These are phyloP conservation scores for Phalacrocorax carbo DNA, from an alignment of 2,113 vertebrate species.

Conservation along the genomic window DNA sequence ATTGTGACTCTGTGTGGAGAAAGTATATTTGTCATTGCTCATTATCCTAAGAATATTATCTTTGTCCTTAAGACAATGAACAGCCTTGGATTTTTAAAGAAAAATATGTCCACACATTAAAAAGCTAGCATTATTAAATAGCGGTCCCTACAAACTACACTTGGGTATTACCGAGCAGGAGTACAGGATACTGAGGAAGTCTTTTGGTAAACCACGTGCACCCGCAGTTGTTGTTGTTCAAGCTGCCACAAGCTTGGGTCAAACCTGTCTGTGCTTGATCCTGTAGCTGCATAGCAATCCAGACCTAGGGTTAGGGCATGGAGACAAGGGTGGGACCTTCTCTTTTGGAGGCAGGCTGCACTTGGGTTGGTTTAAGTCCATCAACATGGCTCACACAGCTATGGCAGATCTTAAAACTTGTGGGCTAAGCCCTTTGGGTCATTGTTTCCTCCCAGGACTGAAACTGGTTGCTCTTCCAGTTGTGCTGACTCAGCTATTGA, in stretches of 20 bases:
- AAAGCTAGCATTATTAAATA: background rate
- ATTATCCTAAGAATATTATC: background rate
- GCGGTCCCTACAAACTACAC: background rate
- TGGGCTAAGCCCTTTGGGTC: background rate
- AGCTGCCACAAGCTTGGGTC: fast-evolving
- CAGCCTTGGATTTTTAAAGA: background rate
- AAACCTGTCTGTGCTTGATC: background rate
- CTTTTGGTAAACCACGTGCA: fast-evolving
- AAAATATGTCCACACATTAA: background rate
- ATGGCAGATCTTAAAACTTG: background rate
- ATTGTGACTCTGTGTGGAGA: background rate
- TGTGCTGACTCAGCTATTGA: background rate
- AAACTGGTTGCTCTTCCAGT: background rate
- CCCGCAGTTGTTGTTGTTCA: background rate
- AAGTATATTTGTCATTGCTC: background rate
- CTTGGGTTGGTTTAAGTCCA: background rate
- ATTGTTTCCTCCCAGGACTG: background rate
- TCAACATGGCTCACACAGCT: background rate
- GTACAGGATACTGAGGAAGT: background rate
- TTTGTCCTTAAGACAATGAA: background rate
- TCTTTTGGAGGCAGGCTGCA: background rate
- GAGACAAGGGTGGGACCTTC: no score
- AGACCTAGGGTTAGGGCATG: background rate
- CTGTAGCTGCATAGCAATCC: background rate
- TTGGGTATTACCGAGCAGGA: background rate